Evolutionary conservation across 2,797 vertebrate genomes (phyloP).

Genomic region (Rousettus madagascariensis): DNA sequence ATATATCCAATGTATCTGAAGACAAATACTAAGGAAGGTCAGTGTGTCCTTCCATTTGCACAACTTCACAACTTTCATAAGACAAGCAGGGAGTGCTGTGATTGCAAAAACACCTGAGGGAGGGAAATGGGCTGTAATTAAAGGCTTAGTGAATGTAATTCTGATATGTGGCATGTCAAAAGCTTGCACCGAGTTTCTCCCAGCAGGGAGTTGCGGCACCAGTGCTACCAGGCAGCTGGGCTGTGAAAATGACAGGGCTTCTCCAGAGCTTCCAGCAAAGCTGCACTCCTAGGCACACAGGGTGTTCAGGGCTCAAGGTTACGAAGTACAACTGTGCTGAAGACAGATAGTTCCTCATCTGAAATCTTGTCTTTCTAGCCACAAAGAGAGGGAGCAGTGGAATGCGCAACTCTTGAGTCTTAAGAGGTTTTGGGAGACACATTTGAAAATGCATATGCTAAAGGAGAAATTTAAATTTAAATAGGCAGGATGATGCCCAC

Average conservation of each 20-base stretch:
- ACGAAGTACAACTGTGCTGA: neutral
- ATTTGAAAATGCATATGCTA: neutral
- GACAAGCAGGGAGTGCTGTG: neutral
- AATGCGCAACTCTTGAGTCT: neutral
- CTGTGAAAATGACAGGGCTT: constrained; percentile 32
- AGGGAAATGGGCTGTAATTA: neutral
- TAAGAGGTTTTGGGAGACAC: neutral
- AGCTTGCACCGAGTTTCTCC: neutral
- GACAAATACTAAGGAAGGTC: constrained; percentile 41
- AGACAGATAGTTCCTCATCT: neutral
- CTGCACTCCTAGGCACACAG: neutral
- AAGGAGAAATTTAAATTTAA: neutral
- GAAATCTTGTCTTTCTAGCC: neutral
- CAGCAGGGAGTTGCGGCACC: neutral
- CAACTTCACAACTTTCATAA: neutral
- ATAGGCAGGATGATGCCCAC: neutral
- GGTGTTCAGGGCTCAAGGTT: neutral
- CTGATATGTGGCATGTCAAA: neutral
- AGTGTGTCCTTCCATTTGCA: neutral
- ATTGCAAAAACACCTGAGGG: neutral
- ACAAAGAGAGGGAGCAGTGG: neutral
- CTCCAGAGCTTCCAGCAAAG: neutral
- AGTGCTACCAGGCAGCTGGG: neutral
- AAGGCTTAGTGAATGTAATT: neutral
- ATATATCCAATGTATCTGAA: neutral